phyloP scores from a whole-genome alignment of 2,113 vertebrate species.

The Desmodus rotundus region DNA sequence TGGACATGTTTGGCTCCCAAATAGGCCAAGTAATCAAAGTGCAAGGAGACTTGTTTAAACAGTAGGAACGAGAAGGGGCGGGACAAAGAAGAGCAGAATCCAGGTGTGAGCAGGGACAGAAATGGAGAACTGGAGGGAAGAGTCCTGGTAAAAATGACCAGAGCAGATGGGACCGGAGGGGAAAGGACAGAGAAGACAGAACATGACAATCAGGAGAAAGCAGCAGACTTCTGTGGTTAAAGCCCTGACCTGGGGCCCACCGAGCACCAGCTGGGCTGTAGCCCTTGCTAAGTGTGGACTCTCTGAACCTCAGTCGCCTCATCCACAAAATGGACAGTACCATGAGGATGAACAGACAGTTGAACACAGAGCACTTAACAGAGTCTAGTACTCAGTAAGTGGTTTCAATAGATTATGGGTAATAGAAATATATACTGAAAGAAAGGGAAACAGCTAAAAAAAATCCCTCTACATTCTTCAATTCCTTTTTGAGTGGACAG shows the following conservation, averaged over 20 bases:
- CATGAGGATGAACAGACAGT: background rate
- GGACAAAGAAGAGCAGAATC: background rate
- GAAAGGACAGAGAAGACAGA: background rate
- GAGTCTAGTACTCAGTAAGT: background rate
- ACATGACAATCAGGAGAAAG: background rate
- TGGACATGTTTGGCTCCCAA: fast-evolving
- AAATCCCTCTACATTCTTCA: background rate
- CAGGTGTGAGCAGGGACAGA: background rate
- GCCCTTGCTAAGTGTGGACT: background rate
- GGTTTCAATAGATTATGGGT: background rate
- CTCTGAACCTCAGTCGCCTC: background rate
- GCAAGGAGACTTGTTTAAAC: background rate
- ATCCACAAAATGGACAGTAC: background rate
- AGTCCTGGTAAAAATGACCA: background rate
- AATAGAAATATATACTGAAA: background rate
- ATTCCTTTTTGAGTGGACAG: background rate
- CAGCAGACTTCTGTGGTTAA: too few relatives aligned
- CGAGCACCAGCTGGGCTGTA: background rate
- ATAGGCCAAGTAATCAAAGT: background rate
- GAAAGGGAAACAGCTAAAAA: background rate
- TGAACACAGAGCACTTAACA: background rate
- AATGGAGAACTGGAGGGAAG: background rate
- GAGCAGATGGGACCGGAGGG: background rate
- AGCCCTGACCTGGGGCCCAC: too few relatives aligned
- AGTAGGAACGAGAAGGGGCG: background rate